These are phyloP conservation scores for Acestrorhynchus altus DNA, from an alignment of 2,797 vertebrate genomes.

Conservation along the genomic window DNA sequence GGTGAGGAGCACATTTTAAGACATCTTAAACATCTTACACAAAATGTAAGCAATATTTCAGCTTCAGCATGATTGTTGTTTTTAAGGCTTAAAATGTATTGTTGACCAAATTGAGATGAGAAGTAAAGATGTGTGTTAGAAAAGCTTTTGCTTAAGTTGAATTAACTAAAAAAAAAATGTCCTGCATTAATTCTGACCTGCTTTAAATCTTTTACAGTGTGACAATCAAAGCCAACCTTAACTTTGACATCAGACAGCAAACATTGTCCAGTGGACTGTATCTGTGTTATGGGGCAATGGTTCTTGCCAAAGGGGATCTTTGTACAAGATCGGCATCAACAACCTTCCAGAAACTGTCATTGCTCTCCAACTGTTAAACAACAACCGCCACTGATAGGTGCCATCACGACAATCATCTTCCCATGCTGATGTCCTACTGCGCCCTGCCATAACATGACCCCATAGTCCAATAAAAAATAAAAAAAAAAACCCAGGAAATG, in stretches of 20 bases:
- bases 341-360: neutral
- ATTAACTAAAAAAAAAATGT: no score
- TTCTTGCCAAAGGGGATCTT: neutral
- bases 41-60: no score
- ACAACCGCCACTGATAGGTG: neutral
- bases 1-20: no score
- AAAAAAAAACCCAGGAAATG: slow-evolving; percentile 5
- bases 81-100: no score
- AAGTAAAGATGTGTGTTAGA: no score
- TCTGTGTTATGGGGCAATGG: neutral
- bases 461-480: neutral
- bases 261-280: neutral
- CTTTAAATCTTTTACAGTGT: no score
- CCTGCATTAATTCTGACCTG: no score
- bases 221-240: no score
- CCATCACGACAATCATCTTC: slow-evolving; percentile 6
- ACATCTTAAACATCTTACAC: no score
- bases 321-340: neutral
- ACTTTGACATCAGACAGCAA: neutral
- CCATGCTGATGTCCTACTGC: neutral
- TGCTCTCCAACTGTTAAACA: neutral
- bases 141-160: no score
- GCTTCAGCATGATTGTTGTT: no score
- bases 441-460: neutral
- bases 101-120: no score